Evolutionary conservation across 2,113 vertebrate species (phyloP).

Genomic region (Lipotes vexillifer): DNA sequence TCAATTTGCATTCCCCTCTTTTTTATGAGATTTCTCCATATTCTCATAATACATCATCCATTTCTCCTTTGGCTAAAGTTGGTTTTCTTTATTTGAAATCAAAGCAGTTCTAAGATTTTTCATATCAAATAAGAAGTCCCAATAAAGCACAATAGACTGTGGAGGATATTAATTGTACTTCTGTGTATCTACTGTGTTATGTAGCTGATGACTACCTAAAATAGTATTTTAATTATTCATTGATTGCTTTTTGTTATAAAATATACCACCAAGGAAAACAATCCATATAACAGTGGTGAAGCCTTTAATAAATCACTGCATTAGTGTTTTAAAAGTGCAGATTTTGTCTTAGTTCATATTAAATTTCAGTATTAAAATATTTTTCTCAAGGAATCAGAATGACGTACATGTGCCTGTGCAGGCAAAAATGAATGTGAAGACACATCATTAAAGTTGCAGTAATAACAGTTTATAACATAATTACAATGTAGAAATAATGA

Average conservation of each 20-base stretch:
- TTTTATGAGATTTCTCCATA: not conserved
- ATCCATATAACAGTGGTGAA: not conserved
- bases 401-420: not conserved
- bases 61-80: not conserved
- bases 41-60: not conserved
- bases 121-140: slow-evolving; percentile 23
- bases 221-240: slow-evolving; percentile 55
- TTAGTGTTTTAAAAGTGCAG: not conserved
- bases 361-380: not conserved
- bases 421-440: not conserved
- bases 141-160: slow-evolving; percentile 25
- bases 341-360: not conserved
- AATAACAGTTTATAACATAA: not conserved
- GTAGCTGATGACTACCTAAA: slow-evolving; percentile 28
- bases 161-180: slow-evolving; percentile 21
- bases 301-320: not conserved
- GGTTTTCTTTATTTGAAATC: slow-evolving; percentile 23
- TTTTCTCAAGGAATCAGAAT: not conserved
- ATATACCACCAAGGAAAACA: slow-evolving; percentile 22
- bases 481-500: not conserved
- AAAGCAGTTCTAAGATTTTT: not conserved
- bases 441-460: not conserved
- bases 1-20: not conserved
- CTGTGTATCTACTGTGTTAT: not conserved
- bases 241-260: slow-evolving; percentile 47